Percentiles rank a stretch among this genome's conserved stretches.
Conservation (phyloP, 2,888 invertebrate genomes). For the Hydrotaea diabolus region DNA sequence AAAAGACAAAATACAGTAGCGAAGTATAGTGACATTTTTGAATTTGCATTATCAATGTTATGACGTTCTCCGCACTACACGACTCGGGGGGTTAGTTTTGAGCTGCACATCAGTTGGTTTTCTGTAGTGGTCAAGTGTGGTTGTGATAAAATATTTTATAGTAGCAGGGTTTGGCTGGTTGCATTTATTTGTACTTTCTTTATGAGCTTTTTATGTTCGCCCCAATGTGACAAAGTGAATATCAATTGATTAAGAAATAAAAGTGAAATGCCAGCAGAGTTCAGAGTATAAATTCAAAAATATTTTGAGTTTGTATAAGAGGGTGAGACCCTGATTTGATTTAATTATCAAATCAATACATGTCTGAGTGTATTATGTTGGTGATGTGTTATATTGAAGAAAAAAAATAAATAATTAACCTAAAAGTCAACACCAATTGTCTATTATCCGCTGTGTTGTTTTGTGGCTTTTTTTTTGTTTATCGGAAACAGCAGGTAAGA, state of each 20-base stretch:
- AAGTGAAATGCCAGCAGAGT: constrained; percentile 24
- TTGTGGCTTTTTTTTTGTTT: constrained; percentile 41
- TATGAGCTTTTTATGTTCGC: constrained; percentile 30
- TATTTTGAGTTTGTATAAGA: constrained; percentile 29
- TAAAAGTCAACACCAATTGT: constrained; percentile 26
- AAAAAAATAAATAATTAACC: constrained; percentile 23
- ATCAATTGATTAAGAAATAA: constrained; percentile 49
- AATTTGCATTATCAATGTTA: constrained; percentile 15
- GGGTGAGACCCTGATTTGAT: not conserved
- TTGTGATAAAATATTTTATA: constrained; percentile 11
- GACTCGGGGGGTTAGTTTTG: constrained; percentile 2
- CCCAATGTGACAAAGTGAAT: constrained; percentile 49
- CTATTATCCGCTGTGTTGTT: not conserved
- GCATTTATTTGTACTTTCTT: constrained; percentile 16
- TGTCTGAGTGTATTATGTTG: too few relatives aligned
- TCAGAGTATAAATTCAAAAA: constrained; percentile 14
- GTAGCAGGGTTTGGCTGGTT: not conserved
- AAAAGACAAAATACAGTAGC: constrained; percentile 11
- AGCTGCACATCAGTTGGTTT: constrained; percentile 19
- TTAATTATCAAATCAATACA: constrained; percentile 1
- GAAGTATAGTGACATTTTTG: constrained; percentile 15
- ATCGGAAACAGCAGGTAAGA: constrained; percentile 56
- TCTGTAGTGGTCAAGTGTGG: constrained; percentile 4
- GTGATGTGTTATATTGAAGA: not conserved
- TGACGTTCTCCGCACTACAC: not conserved